phyloP scores from a whole-genome alignment of 2,113 vertebrate species.

The Panthera leo region DNA sequence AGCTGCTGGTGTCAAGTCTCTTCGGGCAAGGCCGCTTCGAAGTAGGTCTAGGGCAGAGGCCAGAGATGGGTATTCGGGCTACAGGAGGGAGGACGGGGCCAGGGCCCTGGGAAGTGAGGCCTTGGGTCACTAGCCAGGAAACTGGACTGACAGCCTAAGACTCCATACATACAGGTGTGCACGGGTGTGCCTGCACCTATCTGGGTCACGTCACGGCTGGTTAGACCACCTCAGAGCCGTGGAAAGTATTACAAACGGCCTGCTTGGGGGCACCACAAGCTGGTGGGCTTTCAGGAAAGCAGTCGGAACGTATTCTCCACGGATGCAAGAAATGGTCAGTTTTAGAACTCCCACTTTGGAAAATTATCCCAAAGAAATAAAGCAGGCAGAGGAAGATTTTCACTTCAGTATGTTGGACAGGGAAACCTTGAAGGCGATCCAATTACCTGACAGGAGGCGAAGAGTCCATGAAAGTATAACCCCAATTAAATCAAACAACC shows the following conservation, averaged over 20 bases:
- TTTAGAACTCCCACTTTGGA: background rate
- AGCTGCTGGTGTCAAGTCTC: background rate
- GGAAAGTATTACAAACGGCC: background rate
- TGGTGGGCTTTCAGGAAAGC: background rate
- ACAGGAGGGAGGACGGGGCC: background rate
- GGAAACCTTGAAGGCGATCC: background rate
- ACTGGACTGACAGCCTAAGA: background rate
- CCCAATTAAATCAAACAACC: background rate
- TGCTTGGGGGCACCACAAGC: background rate
- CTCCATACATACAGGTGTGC: background rate
- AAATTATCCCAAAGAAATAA: background rate
- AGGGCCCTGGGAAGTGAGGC: background rate
- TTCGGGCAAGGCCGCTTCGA: background rate
- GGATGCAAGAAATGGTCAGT: background rate
- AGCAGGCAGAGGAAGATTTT: background rate
- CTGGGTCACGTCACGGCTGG: background rate
- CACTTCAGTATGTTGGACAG: background rate
- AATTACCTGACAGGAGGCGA: background rate
- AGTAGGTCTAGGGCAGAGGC: background rate
- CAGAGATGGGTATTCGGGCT: background rate
- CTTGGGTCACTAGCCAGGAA: background rate
- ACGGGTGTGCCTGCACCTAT: background rate
- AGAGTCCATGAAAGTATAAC: background rate
- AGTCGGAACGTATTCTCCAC: background rate
- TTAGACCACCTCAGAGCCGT: background rate